These are phyloP conservation scores for Bubo scandiacus DNA, from an alignment of 2,113 vertebrate species.

Conservation along the genomic window DNA sequence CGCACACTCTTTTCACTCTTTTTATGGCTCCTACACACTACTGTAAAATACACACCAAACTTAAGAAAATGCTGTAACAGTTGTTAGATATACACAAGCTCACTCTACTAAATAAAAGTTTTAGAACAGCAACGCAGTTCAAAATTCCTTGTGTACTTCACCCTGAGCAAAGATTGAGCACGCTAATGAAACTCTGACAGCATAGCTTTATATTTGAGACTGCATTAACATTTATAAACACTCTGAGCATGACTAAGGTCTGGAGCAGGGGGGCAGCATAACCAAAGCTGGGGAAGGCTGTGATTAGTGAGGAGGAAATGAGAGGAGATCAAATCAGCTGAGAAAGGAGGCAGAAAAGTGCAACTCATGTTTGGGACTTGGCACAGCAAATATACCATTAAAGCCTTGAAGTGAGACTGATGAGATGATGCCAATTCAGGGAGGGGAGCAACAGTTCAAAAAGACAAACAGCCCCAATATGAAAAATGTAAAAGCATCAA, in stretches of 20 bases:
- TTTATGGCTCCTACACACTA: background rate
- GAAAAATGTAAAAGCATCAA: background rate
- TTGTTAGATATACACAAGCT: background rate
- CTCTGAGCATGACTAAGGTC: slow-evolving; percentile 42
- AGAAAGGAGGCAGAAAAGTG: slow-evolving; percentile 1
- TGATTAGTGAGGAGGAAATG: background rate
- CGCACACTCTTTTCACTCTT: background rate
- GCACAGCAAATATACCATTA: background rate
- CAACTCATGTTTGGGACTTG: background rate
- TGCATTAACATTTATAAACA: slow-evolving; percentile 12
- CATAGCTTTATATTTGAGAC: background rate
- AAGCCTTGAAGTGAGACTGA: background rate
- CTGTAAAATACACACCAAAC: background rate
- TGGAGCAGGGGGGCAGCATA: slow-evolving; percentile 67
- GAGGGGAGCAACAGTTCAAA: background rate
- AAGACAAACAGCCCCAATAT: background rate
- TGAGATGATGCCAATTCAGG: background rate
- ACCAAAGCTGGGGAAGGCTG: slow-evolving; percentile 59
- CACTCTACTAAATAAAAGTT: background rate
- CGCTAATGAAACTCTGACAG: background rate
- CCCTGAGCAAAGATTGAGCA: background rate
- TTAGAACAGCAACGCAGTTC: background rate
- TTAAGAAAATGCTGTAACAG: background rate
- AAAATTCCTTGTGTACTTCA: background rate
- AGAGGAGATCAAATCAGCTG: slow-evolving; percentile 9